Evolutionary conservation across 2,888 invertebrate species (phyloP).

Genomic region (Himalopsyche japonica): DNA sequence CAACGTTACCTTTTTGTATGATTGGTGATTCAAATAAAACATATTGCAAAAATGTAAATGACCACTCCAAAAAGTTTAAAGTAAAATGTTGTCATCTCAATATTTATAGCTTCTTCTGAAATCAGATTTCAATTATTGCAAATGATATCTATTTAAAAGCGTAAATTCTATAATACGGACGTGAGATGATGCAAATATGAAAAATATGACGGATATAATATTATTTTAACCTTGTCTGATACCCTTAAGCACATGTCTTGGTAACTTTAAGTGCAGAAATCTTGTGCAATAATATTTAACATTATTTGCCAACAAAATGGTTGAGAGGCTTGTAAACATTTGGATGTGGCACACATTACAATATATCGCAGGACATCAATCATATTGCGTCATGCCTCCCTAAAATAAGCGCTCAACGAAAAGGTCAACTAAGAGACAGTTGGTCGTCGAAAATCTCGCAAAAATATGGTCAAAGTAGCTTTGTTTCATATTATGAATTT

Average conservation of each 20-base stretch:
- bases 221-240: not conserved
- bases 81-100: too few species aligned
- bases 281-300: not conserved
- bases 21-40: too few species aligned
- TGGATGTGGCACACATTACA: not conserved
- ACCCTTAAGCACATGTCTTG: not conserved
- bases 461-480: too few species aligned
- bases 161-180: too few species aligned
- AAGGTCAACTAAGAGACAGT: not conserved
- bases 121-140: too few species aligned
- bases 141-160: too few species aligned
- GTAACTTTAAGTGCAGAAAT: not conserved
- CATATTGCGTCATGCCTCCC: not conserved
- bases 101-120: too few species aligned
- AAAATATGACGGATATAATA: not conserved
- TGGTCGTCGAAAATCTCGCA: not conserved
- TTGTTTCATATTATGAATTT: too few species aligned
- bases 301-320: not conserved
- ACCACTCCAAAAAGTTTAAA: too few species aligned
- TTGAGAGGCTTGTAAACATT: not conserved
- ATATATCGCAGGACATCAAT: not conserved
- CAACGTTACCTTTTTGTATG: too few species aligned
- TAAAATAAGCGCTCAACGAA: not conserved
- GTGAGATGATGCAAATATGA: not conserved
- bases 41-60: too few species aligned